Evolutionary conservation across 2,888 invertebrate species (phyloP), one percentile per base, ranked within the genome.

Genomic region (Mythimna ferrago): DNA sequence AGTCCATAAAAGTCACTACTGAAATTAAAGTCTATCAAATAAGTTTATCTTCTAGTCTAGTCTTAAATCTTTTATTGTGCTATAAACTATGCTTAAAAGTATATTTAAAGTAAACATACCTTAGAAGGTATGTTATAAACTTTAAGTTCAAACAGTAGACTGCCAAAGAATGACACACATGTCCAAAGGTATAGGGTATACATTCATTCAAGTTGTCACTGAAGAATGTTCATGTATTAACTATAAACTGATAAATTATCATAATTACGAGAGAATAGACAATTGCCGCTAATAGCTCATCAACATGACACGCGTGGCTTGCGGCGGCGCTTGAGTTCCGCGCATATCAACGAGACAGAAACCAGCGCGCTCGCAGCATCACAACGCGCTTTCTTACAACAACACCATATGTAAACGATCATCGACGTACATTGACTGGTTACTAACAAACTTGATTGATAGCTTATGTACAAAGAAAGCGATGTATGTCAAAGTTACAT

Each of bases 191-290:
- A 32, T 32, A 32, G 32, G 32, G 2, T 10, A n/a, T 21, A 53
- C 2, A 51, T 21, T 21, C 16, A 66, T 41, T 64, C 16, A 16
- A 21, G 14, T n/a, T 26, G 10, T 26, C 57, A 35, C 84, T 54
- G 63, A 64, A 80, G 53, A 73, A 56, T 61, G 16, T 69, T 41
- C 66, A 19, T 53, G 60, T 11, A 14, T 66, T 83, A 56, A 16
- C 53, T 26, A 57, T 54, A 16, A 44, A 73, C 26, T 21, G 53
- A 78, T 81, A 65, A 64, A 81, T 82, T 82, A 77, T 66, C 74
- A 82, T 84, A 86, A 75, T 86, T 73, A 85, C 65, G 53, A 57
- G 44, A n/a, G 9, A 61, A 73, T 62, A 66, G 71, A 81, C 71
- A 44, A 73, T 65, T 69, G 60, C 62, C 41, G 58, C 62, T 71